Evolutionary conservation across 1,140 invertebrate genomes (phyloP).

Genomic region (Aphaenogaster rudis): DNA sequence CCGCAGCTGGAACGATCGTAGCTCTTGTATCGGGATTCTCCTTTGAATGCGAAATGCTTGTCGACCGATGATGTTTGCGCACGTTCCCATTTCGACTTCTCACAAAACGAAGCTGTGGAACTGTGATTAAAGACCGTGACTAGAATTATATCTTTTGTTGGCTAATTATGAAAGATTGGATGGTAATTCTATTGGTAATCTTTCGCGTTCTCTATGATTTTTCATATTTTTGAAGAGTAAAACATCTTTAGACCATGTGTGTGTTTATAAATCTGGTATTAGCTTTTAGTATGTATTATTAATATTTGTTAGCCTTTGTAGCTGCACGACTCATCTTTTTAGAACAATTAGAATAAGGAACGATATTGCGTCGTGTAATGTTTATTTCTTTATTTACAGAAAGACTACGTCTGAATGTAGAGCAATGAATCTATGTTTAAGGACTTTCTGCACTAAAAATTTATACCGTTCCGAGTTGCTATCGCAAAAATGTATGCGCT

Average conservation of each 20-base stretch:
- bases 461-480: background rate
- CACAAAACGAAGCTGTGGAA: background rate
- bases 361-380: background rate
- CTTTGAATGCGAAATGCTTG: constrained; percentile 20
- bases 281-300: background rate
- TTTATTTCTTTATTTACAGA: constrained; percentile 5
- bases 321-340: background rate
- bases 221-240: background rate
- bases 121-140: background rate
- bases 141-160: background rate
- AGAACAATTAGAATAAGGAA: background rate
- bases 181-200: background rate
- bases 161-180: background rate
- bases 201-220: background rate
- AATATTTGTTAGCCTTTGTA: background rate
- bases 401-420: background rate
- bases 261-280: background rate
- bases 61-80: background rate
- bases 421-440: constrained; percentile 33
- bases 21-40: background rate
- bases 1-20: background rate
- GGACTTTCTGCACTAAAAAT: constrained; percentile 4
- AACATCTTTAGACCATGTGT: background rate
- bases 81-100: background rate
- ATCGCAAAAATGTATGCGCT: constrained; percentile 9